Percentiles rank a stretch among this genome's conserved stretches.
phyloP scores from a whole-genome alignment of 2,113 vertebrate genomes.

The Plectropomus leopardus region DNA sequence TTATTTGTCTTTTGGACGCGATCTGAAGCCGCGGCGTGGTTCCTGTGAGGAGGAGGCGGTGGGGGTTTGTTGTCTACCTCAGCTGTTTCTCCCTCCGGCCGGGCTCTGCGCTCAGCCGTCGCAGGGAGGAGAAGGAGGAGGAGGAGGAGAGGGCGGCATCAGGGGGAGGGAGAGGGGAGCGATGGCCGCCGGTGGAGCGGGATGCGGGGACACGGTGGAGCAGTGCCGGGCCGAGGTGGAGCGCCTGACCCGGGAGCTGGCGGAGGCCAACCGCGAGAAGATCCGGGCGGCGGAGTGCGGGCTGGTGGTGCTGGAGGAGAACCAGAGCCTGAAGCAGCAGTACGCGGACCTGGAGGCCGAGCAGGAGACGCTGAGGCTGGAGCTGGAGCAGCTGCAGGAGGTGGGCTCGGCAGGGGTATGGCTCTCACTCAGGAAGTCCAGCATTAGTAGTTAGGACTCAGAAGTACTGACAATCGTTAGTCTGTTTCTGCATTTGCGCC shows the following conservation, averaged over 20 bases:
- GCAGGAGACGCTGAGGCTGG: constrained; percentile 91
- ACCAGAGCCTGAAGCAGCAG: constrained; percentile 95
- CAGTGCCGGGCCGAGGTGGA: constrained; percentile 93
- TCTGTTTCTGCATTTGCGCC: neutral
- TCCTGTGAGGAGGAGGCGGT: constrained; percentile 31
- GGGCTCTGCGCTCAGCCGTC: constrained; percentile 66
- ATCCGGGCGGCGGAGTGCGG: constrained; percentile 97
- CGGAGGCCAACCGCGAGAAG: constrained; percentile 96
- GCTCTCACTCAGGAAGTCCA: constrained; percentile 22
- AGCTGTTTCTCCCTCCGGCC: constrained; percentile 62
- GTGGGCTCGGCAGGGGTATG: constrained; percentile 78
- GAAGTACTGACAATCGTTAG: neutral
- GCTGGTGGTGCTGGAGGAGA: constrained; percentile 96
- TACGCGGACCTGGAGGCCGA: constrained; percentile 94
- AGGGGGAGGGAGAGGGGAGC: constrained; percentile 61
- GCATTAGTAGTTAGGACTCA: neutral
- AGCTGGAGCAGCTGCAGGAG: constrained; percentile 97
- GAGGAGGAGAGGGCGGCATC: too few relatives aligned
- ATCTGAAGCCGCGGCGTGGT: constrained; percentile 33
- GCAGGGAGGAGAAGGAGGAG: constrained; percentile 65
- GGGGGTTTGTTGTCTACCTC: constrained; percentile 58
- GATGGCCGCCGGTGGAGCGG: constrained; percentile 93
- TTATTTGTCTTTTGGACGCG: neutral
- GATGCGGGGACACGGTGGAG: constrained; percentile 87
- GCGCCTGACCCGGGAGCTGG: constrained; percentile 91